A percentile compares a stretch with the other conserved stretches of the same genome.
Evolutionary conservation across 2,797 vertebrate species (phyloP).

Genomic region (Staurois parvus): DNA sequence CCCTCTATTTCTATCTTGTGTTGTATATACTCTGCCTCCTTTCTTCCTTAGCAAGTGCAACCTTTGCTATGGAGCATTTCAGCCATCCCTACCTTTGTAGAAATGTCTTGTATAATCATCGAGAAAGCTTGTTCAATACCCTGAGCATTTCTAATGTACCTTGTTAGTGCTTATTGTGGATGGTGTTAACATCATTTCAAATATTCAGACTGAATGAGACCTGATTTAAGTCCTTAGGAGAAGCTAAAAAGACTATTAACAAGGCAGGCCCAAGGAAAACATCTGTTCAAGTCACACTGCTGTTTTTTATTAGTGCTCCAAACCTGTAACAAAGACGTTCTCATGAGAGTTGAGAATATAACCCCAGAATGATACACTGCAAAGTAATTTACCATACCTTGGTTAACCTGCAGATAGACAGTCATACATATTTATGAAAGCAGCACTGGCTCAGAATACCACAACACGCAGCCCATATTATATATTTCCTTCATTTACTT

Average conservation of each 20-base stretch:
- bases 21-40: conserved; percentile 36
- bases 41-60: conserved; percentile 51
- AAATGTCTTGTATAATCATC: conserved; percentile 73
- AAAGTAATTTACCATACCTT: conserved; percentile 79
- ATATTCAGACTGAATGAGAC: conserved; percentile 78
- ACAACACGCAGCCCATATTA: conserved; percentile 67
- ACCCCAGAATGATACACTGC: conserved; percentile 77
- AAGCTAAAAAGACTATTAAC: conserved; percentile 81
- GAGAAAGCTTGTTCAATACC: conserved; percentile 67
- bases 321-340: conserved; percentile 78
- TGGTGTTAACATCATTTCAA: conserved; percentile 81
- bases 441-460: conserved; percentile 72
- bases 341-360: conserved; percentile 69
- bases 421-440: conserved; percentile 81
- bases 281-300: conserved; percentile 87
- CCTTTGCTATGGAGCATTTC: conserved; percentile 46
- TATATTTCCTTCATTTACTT: conserved; percentile 74
- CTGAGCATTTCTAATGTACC: conserved; percentile 74
- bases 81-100: conserved; percentile 66
- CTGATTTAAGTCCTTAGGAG: conserved; percentile 80
- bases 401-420: conserved; percentile 80
- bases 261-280: conserved; percentile 78
- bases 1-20: background rate
- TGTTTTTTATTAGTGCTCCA: conserved; percentile 84
- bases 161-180: conserved; percentile 79